phyloP scores from a whole-genome alignment of 2,888 invertebrate species.

The Andrena camellia region DNA sequence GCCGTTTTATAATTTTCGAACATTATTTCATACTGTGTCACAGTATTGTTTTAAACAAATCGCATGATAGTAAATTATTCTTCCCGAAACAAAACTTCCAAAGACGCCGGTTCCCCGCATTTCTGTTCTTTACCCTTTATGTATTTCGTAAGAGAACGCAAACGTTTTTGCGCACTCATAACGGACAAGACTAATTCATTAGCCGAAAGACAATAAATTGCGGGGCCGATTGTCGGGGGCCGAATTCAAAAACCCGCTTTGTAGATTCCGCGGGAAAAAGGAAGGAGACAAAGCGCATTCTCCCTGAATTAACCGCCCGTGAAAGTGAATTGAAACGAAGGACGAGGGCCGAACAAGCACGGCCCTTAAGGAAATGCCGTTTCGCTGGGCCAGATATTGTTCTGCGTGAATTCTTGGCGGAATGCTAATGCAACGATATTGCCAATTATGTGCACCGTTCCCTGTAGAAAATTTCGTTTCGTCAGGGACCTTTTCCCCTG shows the following conservation, averaged over 20 bases:
- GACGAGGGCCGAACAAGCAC: slow-evolving; percentile 16
- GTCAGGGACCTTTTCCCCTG: not conserved
- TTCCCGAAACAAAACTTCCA: not conserved
- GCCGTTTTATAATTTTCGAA: slow-evolving; percentile 1
- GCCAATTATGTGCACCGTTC: slow-evolving; percentile 50
- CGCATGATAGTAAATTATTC: not conserved
- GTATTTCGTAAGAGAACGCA: not conserved
- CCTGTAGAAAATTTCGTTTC: slow-evolving; percentile 15
- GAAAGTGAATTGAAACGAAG: slow-evolving; percentile 65
- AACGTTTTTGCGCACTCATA: slow-evolving; percentile 19
- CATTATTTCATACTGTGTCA: slow-evolving; percentile 3
- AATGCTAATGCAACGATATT: slow-evolving; percentile 58
- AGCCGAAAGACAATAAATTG: slow-evolving; percentile 34
- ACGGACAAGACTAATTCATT: slow-evolving; percentile 26
- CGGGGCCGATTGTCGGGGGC: not conserved
- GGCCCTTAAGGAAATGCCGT: slow-evolving; percentile 13
- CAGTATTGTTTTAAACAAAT: not conserved
- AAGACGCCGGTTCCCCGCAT: too few relatives aligned
- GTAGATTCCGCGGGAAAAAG: slow-evolving; percentile 15
- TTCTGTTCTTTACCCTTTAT: not conserved
- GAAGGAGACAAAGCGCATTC: slow-evolving; percentile 47
- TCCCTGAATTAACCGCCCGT: slow-evolving; percentile 54
- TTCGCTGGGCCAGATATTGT: slow-evolving; percentile 12
- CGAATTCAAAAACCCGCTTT: slow-evolving; percentile 46
- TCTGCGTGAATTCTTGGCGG: slow-evolving; percentile 24